Percentiles rank a stretch among this genome's conserved stretches.
Conservation (phyloP, 1,140 invertebrate genomes). For the Diorhabda sublineata region DNA sequence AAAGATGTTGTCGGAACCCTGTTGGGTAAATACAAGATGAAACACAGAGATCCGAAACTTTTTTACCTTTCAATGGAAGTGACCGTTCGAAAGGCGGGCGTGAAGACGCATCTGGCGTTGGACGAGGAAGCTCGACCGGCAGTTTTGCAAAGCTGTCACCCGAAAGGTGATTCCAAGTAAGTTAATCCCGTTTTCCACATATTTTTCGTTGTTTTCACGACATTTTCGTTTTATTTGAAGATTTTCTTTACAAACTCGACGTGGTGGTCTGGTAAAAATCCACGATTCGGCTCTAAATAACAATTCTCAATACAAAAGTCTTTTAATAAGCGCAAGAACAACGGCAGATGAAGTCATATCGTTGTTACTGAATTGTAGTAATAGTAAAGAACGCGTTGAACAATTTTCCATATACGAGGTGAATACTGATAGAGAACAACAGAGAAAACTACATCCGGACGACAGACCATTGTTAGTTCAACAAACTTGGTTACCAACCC, state of each 20-base stretch:
- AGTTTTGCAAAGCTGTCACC: constrained; percentile 85
- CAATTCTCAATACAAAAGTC: constrained; percentile 87
- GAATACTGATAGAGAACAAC: constrained; percentile 66
- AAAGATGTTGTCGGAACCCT: constrained; percentile 78
- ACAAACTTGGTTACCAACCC: constrained; percentile 63
- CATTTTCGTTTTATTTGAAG: constrained; percentile 49
- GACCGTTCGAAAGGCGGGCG: constrained; percentile 72
- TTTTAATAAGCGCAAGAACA: constrained; percentile 83
- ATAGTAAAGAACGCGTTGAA: constrained; percentile 74
- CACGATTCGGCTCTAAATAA: constrained; percentile 86
- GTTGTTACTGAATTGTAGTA: constrained; percentile 80
- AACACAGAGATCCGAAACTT: constrained; percentile 84
- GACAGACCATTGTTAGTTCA: constrained; percentile 82
- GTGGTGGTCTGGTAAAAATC: constrained; percentile 83
- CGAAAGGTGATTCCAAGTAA: constrained; percentile 83
- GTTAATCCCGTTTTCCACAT: constrained; percentile 26
- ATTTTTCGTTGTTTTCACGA: background rate
- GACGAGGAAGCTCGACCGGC: constrained; percentile 86
- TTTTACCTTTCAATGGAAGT: constrained; percentile 94
- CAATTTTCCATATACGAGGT: constrained; percentile 87
- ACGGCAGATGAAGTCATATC: constrained; percentile 86
- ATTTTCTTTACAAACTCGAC: constrained; percentile 79
- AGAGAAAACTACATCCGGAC: constrained; percentile 80
- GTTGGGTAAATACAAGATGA: constrained; percentile 86
- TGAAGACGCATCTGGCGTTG: constrained; percentile 75